Base-by-base conservation (phyloP, 1,140 invertebrate genomes). In the Lepeophtheirus salmonis region DNA sequence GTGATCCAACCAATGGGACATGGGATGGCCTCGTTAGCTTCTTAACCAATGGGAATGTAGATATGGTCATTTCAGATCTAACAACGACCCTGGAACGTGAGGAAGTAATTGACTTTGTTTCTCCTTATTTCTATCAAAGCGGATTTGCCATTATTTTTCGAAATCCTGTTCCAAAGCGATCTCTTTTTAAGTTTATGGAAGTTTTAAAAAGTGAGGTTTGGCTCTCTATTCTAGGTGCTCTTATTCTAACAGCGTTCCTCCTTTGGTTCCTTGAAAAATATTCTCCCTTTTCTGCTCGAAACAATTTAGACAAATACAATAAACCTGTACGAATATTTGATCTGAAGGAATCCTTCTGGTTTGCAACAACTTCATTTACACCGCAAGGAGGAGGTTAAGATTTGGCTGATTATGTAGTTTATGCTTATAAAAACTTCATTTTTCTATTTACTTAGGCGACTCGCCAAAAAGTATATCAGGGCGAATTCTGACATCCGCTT, bases 11-110 rank as follows among this genome's bases (percentile, higher is more conserved):
- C 6, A 41, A 6, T 6, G 50, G 16, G 6, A 6, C 81, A 14
- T 96, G 90, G 89, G 80, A 82, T 68, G 92, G 92, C 0, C 74
- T 95, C 18, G 80, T 96, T 1, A 84, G 87, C 1, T 87, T 95
- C 71, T 74, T 97, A n/a, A 78, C 83, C 2, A 79, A 77, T 64
- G 86, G 85, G 61, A 80, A 88, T 73, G 87, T 84, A 1, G 88
- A 92, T 67, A 79, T 92, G 54, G 81, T 80, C 0, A 78, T 92
- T 1, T 83, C 83, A 3, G 80, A 86, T 0, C 70, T 90, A 3
- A 87, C 86, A 12, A 90, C 91, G 82, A 92, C 89, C 14, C 86
- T 86, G 2, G 85, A 89, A 65, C 77, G 86, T 58, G 87, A 90
- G 68, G 86, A 91, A 75, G 83, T 88, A 0, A 80, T 92, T 6